Percentiles rank a stretch among this genome's conserved stretches.
phyloP scores from a whole-genome alignment of 2,113 vertebrate species.

The Antechinus flavipes region DNA sequence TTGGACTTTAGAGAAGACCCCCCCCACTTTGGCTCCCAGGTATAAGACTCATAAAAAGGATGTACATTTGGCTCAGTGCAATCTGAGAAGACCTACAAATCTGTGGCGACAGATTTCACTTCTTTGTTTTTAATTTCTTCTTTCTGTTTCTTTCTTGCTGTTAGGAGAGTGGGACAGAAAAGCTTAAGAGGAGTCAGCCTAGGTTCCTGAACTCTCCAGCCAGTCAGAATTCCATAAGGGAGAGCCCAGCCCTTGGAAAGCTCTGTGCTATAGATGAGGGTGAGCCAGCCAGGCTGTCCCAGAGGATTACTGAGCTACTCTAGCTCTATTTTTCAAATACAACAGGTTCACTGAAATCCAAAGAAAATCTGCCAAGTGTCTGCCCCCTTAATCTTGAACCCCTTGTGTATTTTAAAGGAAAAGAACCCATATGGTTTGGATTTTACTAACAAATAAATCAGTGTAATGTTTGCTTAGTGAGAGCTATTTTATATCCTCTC shows the following conservation, averaged over 20 bases:
- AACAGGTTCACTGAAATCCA: constrained; percentile 31
- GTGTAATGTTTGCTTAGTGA: constrained; percentile 69
- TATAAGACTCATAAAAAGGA: not conserved
- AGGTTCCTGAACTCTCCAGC: not conserved
- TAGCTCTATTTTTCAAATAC: not conserved
- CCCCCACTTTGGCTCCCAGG: rapidly evolving
- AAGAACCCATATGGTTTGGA: constrained; percentile 66
- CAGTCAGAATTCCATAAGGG: not conserved
- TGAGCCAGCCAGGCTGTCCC: rapidly evolving
- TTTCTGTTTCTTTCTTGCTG: not conserved
- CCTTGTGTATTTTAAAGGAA: constrained; percentile 54
- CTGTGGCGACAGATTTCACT: not conserved
- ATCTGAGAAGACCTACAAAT: not conserved
- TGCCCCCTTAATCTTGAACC: constrained; percentile 57
- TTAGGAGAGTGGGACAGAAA: constrained; percentile 18
- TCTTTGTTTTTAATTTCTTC: not conserved
- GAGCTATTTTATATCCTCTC: constrained; percentile 63
- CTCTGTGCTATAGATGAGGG: not conserved
- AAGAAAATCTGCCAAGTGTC: constrained; percentile 57
- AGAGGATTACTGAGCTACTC: not conserved
- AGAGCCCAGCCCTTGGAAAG: not conserved
- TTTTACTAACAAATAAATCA: constrained; percentile 74
- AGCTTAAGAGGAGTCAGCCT: constrained; percentile 7
- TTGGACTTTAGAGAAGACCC: not conserved
- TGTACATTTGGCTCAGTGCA: rapidly evolving